phyloP scores from a whole-genome alignment of 2,888 invertebrate species.

The Hipparchia semele region DNA sequence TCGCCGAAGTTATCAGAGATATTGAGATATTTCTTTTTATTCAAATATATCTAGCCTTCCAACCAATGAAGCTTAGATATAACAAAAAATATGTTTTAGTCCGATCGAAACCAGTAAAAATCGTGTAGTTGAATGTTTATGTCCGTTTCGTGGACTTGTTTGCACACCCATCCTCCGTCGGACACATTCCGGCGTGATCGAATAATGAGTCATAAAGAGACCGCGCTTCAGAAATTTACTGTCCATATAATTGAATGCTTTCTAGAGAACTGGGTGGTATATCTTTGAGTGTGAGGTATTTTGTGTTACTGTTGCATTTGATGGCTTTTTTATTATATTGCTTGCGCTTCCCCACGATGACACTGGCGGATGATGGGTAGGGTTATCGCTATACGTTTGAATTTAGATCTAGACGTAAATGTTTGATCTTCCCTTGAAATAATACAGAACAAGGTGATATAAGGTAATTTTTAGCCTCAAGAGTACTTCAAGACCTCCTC shows the following conservation, averaged over 20 bases:
- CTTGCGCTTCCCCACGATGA: slow-evolving; percentile 5
- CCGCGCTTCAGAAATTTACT: slow-evolving; percentile 39
- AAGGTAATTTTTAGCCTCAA: too few relatives aligned
- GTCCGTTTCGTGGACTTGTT: slow-evolving; percentile 50
- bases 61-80: background rate
- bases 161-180: slow-evolving; percentile 54
- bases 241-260: slow-evolving; percentile 30
- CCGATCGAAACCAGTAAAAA: background rate
- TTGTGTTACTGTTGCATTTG: slow-evolving; percentile 16
- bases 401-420: too few relatives aligned
- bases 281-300: background rate
- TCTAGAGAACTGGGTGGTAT: slow-evolving; percentile 26
- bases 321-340: slow-evolving; percentile 22
- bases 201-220: slow-evolving; percentile 56
- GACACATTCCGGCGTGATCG: slow-evolving; percentile 44
- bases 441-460: too few relatives aligned
- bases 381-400: too few relatives aligned
- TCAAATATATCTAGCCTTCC: background rate
- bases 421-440: too few relatives aligned
- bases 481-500: too few relatives aligned
- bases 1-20: too few relatives aligned
- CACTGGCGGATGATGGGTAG: background rate
- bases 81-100: background rate
- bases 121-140: slow-evolving; percentile 36
- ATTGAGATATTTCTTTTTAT: too few relatives aligned